Percentiles rank a stretch among this genome's conserved stretches.
Conservation (phyloP, 2,888 invertebrate genomes). For the Netelia virgata region DNA sequence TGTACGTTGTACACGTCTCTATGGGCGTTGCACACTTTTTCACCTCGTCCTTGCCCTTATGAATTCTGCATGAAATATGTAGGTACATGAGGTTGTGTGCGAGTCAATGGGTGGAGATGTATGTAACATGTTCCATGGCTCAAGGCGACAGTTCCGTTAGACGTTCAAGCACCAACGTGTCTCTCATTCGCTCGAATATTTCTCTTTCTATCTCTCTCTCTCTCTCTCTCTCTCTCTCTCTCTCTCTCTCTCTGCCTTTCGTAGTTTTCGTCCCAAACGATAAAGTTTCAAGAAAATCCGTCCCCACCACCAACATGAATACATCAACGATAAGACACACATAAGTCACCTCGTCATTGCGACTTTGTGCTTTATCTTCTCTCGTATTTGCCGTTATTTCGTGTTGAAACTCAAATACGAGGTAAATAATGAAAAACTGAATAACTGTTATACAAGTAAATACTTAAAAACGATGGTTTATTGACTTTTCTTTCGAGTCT, state of each 20-base stretch:
- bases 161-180: conserved; percentile 2
- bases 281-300: not conserved
- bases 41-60: conserved; percentile 4
- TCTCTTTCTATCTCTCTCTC: not conserved
- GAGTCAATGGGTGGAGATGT: too few species aligned
- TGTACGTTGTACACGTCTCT: not conserved
- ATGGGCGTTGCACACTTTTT: not conserved
- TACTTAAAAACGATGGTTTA: too few species aligned
- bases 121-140: conserved; percentile 16
- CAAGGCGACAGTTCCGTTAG: conserved; percentile 9
- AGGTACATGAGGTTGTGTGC: not conserved
- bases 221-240: conserved; percentile 2
- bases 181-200: not conserved
- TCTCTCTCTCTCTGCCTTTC: not conserved
- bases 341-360: too few species aligned
- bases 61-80: not conserved
- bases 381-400: too few species aligned
- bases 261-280: not conserved
- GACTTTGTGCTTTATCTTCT: too few species aligned
- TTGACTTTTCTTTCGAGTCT: too few species aligned
- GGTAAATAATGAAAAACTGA: too few species aligned
- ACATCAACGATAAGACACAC: not conserved
- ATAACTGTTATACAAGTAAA: too few species aligned
- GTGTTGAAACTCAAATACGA: too few species aligned
- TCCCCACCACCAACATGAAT: not conserved